Evolutionary conservation across 1,140 invertebrate genomes (phyloP).

Genomic region (Drosophila quadrilineata): DNA sequence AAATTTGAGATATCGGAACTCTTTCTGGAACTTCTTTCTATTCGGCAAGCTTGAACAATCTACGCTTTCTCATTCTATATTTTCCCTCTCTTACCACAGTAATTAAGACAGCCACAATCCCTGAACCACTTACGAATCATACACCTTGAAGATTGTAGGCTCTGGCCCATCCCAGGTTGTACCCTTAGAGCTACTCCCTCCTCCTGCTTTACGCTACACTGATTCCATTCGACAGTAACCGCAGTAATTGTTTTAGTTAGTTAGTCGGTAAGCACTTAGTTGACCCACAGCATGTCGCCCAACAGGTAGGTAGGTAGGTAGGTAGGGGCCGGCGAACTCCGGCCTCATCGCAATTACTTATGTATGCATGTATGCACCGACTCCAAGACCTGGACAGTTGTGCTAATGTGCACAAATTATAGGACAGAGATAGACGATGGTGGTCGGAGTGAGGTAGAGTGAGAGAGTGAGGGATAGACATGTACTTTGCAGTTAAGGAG

Average conservation of each 20-base stretch:
- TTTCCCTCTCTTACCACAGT: slow-evolving; percentile 19
- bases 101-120: slow-evolving; percentile 42
- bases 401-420: slow-evolving; percentile 74
- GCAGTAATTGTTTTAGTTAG: slow-evolving; percentile 59
- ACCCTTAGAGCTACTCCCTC: not conserved
- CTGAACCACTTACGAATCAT: slow-evolving; percentile 37
- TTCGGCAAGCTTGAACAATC: not conserved
- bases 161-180: not conserved
- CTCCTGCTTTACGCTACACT: slow-evolving; percentile 53
- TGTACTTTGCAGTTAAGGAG: slow-evolving; percentile 21
- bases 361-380: slow-evolving; percentile 35
- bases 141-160: slow-evolving; percentile 5
- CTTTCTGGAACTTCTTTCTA: too few species aligned
- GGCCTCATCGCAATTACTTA: slow-evolving; percentile 60
- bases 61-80: slow-evolving; percentile 31
- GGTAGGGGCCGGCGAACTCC: slow-evolving; percentile 52
- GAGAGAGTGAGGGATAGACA: too few species aligned
- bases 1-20: too few species aligned
- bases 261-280: slow-evolving; percentile 17
- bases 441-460: too few species aligned
- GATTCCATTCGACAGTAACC: slow-evolving; percentile 40
- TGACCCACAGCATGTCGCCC: slow-evolving; percentile 68
- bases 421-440: slow-evolving; percentile 44
- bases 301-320: too few species aligned
- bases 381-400: slow-evolving; percentile 37